Evolutionary conservation across 2,888 invertebrate genomes (phyloP).

Genomic region (Zele albiditarsus): DNA sequence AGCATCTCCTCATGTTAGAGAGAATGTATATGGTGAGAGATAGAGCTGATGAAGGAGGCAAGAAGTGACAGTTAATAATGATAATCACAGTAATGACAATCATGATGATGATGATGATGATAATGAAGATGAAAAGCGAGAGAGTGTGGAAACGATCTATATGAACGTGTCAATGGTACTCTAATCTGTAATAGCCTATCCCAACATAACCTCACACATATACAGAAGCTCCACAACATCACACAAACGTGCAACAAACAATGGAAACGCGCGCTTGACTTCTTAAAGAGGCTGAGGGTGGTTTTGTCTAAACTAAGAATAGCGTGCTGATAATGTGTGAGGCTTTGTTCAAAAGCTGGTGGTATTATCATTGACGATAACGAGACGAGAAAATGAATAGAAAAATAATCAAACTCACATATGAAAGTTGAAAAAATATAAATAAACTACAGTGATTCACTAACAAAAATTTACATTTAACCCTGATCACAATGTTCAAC

Average conservation of each 20-base stretch:
- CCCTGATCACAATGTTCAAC: too few relatives aligned
- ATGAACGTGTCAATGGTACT: constrained; percentile 5
- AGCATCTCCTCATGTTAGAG: constrained; percentile 47
- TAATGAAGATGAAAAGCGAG: not conserved
- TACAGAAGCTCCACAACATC: not conserved
- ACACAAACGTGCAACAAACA: not conserved
- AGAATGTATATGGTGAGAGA: not conserved
- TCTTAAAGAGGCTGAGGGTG: not conserved
- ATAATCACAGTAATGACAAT: not conserved
- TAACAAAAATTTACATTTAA: too few relatives aligned
- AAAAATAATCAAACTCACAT: not conserved
- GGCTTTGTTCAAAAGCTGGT: not conserved
- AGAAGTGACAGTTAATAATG: constrained; percentile 8
- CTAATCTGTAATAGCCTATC: not conserved
- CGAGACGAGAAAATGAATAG: not conserved
- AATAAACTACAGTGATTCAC: not conserved
- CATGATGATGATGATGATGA: not conserved
- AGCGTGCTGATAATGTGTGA: not conserved
- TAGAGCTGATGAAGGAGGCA: not conserved
- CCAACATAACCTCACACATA: not conserved
- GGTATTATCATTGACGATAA: not conserved
- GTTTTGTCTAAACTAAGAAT: not conserved
- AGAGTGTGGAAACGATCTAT: not conserved
- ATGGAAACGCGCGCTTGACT: constrained; percentile 11
- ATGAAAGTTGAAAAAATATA: not conserved